Conservation (phyloP, 1,140 invertebrate species). For the Pseudomyrmex gracilis region DNA sequence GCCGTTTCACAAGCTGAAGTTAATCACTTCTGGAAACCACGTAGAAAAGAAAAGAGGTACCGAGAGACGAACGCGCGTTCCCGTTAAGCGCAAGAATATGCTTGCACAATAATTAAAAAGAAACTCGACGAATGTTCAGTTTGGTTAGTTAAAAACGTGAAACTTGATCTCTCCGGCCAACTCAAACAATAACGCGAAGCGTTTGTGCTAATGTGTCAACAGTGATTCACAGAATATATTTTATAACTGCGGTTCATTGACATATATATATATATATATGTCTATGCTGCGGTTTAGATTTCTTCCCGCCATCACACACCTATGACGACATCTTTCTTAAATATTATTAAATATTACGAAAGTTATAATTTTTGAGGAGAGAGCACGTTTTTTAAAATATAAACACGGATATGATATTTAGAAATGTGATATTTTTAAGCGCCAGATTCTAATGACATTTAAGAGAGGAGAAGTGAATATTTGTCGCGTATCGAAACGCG, state of each 20-base stretch:
- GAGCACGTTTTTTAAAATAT: neutral
- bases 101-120: too few species aligned
- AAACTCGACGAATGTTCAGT: too few species aligned
- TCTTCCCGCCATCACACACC: neutral
- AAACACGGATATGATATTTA: neutral
- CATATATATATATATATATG: too few species aligned
- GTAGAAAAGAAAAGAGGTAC: neutral
- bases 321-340: slow-evolving; percentile 2
- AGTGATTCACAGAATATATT: neutral
- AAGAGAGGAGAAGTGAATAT: neutral
- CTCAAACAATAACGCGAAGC: neutral
- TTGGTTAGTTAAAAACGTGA: neutral
- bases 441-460: too few species aligned
- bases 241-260: neutral
- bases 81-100: neutral
- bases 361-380: neutral
- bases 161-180: neutral
- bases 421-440: neutral
- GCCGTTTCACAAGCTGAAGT: neutral
- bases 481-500: neutral
- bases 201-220: neutral
- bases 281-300: too few species aligned
- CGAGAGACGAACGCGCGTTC: neutral
- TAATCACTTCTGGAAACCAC: neutral
- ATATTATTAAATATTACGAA: neutral